Evolutionary conservation across 2,888 invertebrate species (phyloP), one percentile per base, ranked within the genome.

Genomic region (Leistus spinibarbis): DNA sequence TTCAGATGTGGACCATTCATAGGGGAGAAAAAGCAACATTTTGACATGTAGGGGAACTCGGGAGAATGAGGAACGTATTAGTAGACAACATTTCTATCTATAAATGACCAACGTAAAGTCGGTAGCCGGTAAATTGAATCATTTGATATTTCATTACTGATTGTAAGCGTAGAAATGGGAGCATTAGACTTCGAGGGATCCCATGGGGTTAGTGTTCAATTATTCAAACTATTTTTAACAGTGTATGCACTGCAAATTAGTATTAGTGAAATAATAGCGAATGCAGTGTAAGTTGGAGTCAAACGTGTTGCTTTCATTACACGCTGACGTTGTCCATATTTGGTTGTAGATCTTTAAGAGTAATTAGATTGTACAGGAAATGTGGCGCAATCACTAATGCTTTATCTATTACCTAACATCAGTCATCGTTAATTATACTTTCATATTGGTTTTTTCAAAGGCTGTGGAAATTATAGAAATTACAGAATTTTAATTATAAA

Each of bases 351-450:
- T 66, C 53, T 23, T 66, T 66, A 9, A 65, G 53, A 66, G 66
- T 66, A 66, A 66, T 66, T 66, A 66, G 66, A 24, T 66, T 66
- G 66, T 66, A 66, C 66, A 66, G 66, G 66, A 66, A 66, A 53
- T 53, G 24, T 66, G 53, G 19, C 17, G 66, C 53, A 66, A 66
- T 66, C 40, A 53, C 22, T 53, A 10, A 19, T 27, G 53, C 53
- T 16, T 66, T 66, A 66, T 66, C 66, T 66, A 66, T 66, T 40
- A 53, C 66, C 19, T 66, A 66, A 53, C 66, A 66, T 66, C 66
- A 66, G 66, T 66, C 66, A 66, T 65, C 65, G 65, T 24, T 65
- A 24, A 65, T 66, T 66, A 40, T 66, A 53, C 17, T 40, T 53
- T 66, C 66, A 27, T 65, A 56, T 56, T 19, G 16, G 13, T 9